Conservation (phyloP, 2,797 vertebrate species). For the Morus bassanus region DNA sequence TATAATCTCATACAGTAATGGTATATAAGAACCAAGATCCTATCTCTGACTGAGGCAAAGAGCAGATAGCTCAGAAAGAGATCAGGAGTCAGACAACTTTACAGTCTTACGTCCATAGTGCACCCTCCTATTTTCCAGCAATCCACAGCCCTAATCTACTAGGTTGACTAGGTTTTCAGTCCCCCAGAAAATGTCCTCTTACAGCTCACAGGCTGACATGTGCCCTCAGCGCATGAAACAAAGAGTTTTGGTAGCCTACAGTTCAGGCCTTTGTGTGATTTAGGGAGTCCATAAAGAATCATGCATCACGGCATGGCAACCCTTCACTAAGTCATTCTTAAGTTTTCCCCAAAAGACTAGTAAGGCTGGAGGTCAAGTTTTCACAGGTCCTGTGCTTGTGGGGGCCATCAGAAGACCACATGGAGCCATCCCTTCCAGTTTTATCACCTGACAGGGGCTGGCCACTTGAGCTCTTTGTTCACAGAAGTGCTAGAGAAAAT, state of each 20-base stretch:
- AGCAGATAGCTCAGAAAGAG: background rate
- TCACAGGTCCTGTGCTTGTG: background rate
- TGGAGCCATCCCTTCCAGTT: background rate
- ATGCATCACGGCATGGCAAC: background rate
- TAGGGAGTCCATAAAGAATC: background rate
- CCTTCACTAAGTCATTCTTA: background rate
- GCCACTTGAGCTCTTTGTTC: background rate
- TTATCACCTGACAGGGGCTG: background rate
- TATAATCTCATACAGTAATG: background rate
- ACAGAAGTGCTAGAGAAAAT: background rate
- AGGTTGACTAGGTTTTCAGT: background rate
- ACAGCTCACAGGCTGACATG: background rate
- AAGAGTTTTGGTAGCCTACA: background rate
- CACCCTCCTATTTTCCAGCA: background rate
- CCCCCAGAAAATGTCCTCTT: background rate
- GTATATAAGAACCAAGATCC: background rate
- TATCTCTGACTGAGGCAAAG: background rate
- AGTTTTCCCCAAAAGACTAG: background rate
- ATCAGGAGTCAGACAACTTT: background rate
- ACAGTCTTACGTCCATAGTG: background rate
- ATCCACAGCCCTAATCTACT: background rate
- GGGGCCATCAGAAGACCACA: background rate
- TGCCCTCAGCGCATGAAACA: background rate
- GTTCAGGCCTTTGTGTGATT: background rate
- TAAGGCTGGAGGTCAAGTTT: background rate